Conservation (phyloP, 2,797 vertebrate species). For the Rhodeus uyekii region DNA sequence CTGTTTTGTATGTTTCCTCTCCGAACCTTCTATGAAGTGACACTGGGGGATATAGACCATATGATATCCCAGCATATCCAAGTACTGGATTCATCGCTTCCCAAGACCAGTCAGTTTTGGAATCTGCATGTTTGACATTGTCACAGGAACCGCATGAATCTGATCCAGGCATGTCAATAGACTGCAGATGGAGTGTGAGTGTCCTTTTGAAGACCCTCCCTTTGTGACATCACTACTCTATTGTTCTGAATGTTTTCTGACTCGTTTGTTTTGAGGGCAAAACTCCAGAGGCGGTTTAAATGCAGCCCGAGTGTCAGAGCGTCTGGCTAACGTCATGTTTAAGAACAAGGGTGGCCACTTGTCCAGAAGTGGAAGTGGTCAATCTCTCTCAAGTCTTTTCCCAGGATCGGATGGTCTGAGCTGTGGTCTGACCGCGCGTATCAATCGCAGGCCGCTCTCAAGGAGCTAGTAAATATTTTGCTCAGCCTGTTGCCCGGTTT, state of each 20-base stretch:
- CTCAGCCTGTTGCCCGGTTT: constrained; percentile 56
- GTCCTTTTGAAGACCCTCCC: not conserved
- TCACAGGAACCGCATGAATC: constrained; percentile 38
- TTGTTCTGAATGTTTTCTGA: constrained; percentile 4
- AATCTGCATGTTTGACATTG: constrained; percentile 45
- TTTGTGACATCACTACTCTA: constrained; percentile 22
- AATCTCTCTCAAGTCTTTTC: constrained; percentile 11
- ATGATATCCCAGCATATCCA: constrained; percentile 49
- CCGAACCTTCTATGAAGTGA: constrained; percentile 41
- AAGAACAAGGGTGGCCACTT: not conserved
- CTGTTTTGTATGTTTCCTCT: constrained; percentile 68
- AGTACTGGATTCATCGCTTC: constrained; percentile 39
- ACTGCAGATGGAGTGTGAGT: constrained; percentile 34
- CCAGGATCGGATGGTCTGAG: constrained; percentile 3
- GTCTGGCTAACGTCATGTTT: not conserved
- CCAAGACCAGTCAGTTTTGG: constrained; percentile 51
- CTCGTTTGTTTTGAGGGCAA: not conserved
- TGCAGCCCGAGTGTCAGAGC: not conserved
- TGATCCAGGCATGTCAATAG: constrained; percentile 44
- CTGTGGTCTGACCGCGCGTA: constrained; percentile 29
- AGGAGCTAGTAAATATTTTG: constrained; percentile 64
- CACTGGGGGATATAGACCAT: constrained; percentile 57
- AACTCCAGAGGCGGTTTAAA: constrained; percentile 5
- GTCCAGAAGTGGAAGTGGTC: constrained; percentile 13
- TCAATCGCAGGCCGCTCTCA: constrained; percentile 36